Base-by-base conservation (phyloP, 2,113 vertebrate genomes). In the Jacana jacana region DNA sequence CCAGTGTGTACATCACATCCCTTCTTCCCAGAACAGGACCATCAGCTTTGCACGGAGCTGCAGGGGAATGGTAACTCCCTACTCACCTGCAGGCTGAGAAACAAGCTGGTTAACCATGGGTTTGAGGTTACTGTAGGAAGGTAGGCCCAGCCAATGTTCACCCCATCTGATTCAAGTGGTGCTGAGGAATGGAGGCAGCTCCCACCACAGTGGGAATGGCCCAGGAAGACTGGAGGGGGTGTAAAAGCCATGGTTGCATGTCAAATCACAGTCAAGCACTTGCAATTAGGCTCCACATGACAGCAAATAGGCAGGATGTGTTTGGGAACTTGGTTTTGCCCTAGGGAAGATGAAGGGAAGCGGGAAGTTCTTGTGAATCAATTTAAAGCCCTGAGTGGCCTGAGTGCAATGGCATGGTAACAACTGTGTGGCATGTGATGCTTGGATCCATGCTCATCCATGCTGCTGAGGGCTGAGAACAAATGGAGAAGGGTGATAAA, bases 171-270 rank as follows among this genome's bases (percentile, higher is more conserved):
- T 81, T 52, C 39, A 54, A 78, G 55, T 9, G 19, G 25, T 52
- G 37, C 31, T 84, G 54, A 76, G 58, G 28, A 60, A 61, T 24
- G 27, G 57, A 76, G 10, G 35, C 24, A 65, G 17, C 24, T 76
- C 30, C 58, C 33, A 13, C 23, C 14, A 2, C 0, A 0, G 37
- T 46, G 19, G 35, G 13, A 92, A 57, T 1, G 5, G 46, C 68
- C 57, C 33, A 65, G 69, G 48, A 44, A 61, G 42, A n/a, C 39
- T n/a, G 71, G 23, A 25, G 46, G 44, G 27, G 27, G 35, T 46
- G 11, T 42, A 52, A 85, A 86, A 92, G 35, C 5, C 39, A 82
- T 40, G 52, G 37, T 5, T 73, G 68, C 22, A 5, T 16, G 15
- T 82, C 48, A 93, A 91, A 87, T 39, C 5, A 1, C 35, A 86